These are phyloP conservation scores for Chrysina gloriosa DNA, from an alignment of 2,888 invertebrate genomes.

Conservation along the genomic window DNA sequence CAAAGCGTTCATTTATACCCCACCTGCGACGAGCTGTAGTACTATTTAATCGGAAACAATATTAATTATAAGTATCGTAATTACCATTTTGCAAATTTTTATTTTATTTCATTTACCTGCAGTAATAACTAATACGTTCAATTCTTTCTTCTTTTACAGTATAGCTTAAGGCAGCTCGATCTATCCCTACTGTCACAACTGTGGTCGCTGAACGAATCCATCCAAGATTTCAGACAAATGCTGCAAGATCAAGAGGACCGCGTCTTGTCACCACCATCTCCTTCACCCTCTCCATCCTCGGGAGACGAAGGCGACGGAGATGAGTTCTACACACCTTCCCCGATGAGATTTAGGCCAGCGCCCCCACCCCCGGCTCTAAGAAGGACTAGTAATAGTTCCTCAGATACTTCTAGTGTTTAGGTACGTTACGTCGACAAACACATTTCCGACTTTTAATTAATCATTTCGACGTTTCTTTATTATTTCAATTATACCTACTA, in stretches of 20 bases:
- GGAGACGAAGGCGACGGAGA: constrained; percentile 62
- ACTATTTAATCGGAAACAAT: too few relatives aligned
- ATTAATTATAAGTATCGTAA: too few relatives aligned
- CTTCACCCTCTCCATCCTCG: constrained; percentile 69
- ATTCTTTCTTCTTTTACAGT: constrained; percentile 71
- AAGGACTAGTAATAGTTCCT: constrained; percentile 57
- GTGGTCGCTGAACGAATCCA: constrained; percentile 92
- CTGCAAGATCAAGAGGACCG: constrained; percentile 68
- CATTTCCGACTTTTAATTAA: too few relatives aligned
- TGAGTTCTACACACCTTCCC: constrained; percentile 59
- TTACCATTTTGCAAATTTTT: too few relatives aligned
- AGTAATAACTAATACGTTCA: background rate
- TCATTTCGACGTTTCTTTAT: too few relatives aligned
- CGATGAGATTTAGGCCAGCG: constrained; percentile 62
- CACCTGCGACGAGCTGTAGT: too few relatives aligned
- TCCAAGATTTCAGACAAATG: constrained; percentile 86
- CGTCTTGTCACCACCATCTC: constrained; percentile 68
- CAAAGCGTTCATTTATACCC: too few relatives aligned
- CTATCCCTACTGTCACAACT: constrained; percentile 89
- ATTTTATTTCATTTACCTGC: too few relatives aligned
- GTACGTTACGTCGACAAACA: constrained; percentile 44
- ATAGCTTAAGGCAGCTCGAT: constrained; percentile 88
- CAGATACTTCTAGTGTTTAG: constrained; percentile 57
- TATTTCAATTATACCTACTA: background rate
- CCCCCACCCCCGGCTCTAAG: constrained; percentile 66